Conservation (phyloP, 2,888 invertebrate genomes). For the Synanthedon vespiformis region DNA sequence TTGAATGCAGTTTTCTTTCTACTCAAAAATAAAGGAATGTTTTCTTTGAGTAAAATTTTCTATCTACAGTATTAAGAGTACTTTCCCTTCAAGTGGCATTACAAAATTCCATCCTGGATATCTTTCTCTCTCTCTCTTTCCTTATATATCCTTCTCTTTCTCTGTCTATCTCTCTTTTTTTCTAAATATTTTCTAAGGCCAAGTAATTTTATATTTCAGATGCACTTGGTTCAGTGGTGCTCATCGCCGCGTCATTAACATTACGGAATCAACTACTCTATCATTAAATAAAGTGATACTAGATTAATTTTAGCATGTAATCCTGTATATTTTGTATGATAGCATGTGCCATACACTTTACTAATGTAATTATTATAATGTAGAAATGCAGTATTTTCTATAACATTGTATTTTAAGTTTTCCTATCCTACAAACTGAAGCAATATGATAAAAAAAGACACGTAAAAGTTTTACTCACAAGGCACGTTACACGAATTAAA, state of each 20-base stretch:
- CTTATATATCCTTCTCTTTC: too few species aligned
- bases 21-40: too few species aligned
- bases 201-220: conserved; percentile 24
- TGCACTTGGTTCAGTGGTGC: conserved; percentile 34
- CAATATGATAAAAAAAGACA: conserved; percentile 47
- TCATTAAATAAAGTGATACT: conserved; percentile 68
- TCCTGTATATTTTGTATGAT: conserved; percentile 68
- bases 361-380: conserved; percentile 39
- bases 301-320: conserved; percentile 55
- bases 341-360: conserved; percentile 58
- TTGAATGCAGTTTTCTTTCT: too few species aligned
- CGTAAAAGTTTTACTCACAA: conserved; percentile 53
- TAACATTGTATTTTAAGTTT: conserved; percentile 30
- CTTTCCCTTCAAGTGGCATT: too few species aligned
- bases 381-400: conserved; percentile 63
- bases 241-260: conserved; percentile 32
- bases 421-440: conserved; percentile 45
- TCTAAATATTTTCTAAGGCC: too few species aligned
- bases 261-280: conserved; percentile 45
- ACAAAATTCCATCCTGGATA: too few species aligned
- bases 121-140: too few species aligned
- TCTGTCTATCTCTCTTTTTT: too few species aligned
- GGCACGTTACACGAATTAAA: conserved; percentile 55
- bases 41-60: too few species aligned
- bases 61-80: too few species aligned